Evolutionary conservation across 2,888 invertebrate genomes (phyloP).

Genomic region (Lysandra bellargus): DNA sequence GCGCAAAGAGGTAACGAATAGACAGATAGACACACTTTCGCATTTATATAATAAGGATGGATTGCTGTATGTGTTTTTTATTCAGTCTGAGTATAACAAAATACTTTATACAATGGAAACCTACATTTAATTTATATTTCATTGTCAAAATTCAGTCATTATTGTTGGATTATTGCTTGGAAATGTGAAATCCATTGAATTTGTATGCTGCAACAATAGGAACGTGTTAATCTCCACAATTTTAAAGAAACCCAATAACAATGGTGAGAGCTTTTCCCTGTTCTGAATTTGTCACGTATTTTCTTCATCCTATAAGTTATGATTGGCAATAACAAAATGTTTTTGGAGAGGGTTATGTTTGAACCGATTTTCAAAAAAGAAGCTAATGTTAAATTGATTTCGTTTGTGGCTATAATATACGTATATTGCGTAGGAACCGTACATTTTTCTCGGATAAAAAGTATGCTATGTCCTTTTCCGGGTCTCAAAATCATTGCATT

Average conservation of each 20-base stretch:
- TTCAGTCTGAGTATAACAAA: too few relatives aligned
- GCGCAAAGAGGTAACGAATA: too few relatives aligned
- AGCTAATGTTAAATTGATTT: too few relatives aligned
- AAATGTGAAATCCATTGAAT: background rate
- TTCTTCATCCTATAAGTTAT: background rate
- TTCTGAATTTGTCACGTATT: constrained; percentile 14
- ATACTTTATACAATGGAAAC: background rate
- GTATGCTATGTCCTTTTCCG: too few relatives aligned
- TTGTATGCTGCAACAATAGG: constrained; percentile 6
- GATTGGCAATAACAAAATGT: background rate
- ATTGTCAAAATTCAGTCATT: constrained; percentile 26
- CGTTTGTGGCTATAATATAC: too few relatives aligned
- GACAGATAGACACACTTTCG: too few relatives aligned
- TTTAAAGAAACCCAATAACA: constrained; percentile 25
- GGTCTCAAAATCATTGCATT: too few relatives aligned
- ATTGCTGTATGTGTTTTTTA: too few relatives aligned
- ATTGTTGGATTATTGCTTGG: constrained; percentile 5
- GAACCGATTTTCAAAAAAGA: too few relatives aligned
- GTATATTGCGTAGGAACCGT: too few relatives aligned
- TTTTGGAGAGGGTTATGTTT: background rate
- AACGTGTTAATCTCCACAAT: constrained; percentile 10
- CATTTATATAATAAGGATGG: too few relatives aligned
- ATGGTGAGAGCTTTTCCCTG: constrained; percentile 20
- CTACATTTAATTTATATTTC: background rate
- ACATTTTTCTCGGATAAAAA: too few relatives aligned